A percentile compares a stretch with the other conserved stretches of the same genome.
Conservation (phyloP, 2,113 vertebrate genomes). For the Promerops cafer region DNA sequence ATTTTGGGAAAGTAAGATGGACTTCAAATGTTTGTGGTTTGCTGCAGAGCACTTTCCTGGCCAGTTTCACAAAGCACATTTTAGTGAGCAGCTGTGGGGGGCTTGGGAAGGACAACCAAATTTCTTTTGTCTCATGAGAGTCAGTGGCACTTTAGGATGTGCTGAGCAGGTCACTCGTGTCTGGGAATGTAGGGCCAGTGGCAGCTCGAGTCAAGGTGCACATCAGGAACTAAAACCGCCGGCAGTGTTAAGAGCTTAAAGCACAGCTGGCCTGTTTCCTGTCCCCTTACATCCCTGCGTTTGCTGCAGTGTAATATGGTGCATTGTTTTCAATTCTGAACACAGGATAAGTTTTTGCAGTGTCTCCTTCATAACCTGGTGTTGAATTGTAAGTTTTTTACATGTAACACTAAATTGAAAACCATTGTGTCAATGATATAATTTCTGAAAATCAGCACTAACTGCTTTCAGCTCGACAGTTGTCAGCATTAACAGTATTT, state of each 20-base stretch:
- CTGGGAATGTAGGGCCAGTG: neutral
- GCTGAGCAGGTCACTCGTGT: neutral
- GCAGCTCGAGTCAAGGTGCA: neutral
- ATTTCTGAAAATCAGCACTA: neutral
- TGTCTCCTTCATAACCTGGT: neutral
- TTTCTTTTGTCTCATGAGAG: neutral
- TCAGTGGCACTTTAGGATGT: neutral
- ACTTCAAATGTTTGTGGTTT: neutral
- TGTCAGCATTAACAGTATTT: neutral
- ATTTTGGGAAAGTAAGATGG: neutral
- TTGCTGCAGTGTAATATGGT: neutral
- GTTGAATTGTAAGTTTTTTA: neutral
- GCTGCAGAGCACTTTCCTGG: neutral
- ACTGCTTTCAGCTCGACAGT: neutral
- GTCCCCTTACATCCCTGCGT: neutral
- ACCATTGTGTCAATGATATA: neutral
- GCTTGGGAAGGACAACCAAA: neutral
- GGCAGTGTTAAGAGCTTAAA: neutral
- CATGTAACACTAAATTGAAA: neutral
- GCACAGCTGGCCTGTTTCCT: neutral
- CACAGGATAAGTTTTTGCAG: neutral
- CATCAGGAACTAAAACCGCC: neutral
- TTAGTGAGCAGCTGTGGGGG: neutral
- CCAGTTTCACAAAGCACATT: rapidly evolving
- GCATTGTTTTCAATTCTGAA: neutral